Evolutionary conservation across 1,140 invertebrate genomes (phyloP).

Genomic region (Rhyzopertha dominica): DNA sequence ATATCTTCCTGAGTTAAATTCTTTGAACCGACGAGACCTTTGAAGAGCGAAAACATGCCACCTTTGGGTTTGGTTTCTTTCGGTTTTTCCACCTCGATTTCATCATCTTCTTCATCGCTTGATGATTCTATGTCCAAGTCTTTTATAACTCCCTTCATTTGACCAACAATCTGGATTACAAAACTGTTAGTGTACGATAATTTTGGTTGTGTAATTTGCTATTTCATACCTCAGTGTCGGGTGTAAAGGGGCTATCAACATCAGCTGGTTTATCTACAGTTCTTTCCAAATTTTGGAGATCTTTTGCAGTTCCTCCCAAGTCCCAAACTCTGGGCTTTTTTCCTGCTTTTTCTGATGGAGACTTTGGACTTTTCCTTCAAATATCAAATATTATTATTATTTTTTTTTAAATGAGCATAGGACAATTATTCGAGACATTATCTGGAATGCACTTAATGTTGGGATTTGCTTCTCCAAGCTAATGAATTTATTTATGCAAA

Average conservation of each 20-base stretch:
- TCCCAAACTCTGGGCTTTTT: conserved; percentile 92
- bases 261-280: conserved; percentile 73
- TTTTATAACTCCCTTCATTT: conserved; percentile 73
- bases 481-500: too few species aligned
- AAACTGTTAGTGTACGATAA: background rate
- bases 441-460: conserved; percentile 1
- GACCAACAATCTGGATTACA: conserved; percentile 64
- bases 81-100: conserved; percentile 19
- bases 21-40: conserved; percentile 83
- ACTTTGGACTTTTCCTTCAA: conserved; percentile 51
- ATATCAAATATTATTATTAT: conserved; percentile 17
- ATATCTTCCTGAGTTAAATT: conserved; percentile 68
- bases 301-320: conserved; percentile 70
- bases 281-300: conserved; percentile 76
- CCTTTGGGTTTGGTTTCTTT: conserved; percentile 35
- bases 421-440: conserved; percentile 2
- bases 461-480: too few species aligned
- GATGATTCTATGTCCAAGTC: conserved; percentile 57
- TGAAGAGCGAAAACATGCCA: conserved; percentile 77
- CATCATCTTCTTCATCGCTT: conserved; percentile 48
- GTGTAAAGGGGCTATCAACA: conserved; percentile 51
- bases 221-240: conserved; percentile 58
- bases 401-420: conserved; percentile 3
- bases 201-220: background rate
- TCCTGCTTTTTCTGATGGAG: conserved; percentile 65